phyloP scores from a whole-genome alignment of 2,797 vertebrate genomes.

The Jordanella pulchra region DNA sequence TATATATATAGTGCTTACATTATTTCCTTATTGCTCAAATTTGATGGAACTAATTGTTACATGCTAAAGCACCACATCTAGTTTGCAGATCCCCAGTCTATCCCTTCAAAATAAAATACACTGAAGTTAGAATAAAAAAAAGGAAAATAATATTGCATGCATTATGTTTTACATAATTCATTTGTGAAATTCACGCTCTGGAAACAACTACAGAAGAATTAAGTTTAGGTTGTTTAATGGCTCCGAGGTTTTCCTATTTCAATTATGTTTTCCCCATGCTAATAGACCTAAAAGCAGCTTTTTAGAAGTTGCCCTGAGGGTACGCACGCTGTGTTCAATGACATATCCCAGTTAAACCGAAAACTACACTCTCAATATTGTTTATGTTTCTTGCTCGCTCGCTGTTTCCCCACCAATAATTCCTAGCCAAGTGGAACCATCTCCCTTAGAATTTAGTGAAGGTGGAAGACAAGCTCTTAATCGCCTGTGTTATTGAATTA shows the following conservation, averaged over 20 bases:
- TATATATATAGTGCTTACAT: not conserved
- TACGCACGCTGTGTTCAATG: slow-evolving; percentile 54
- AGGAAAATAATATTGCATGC: not conserved
- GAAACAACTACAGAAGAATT: slow-evolving; percentile 35
- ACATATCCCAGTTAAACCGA: slow-evolving; percentile 60
- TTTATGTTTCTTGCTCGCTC: slow-evolving; percentile 55
- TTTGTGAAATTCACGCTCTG: slow-evolving; percentile 27
- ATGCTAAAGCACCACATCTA: not conserved
- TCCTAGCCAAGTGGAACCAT: slow-evolving; percentile 73
- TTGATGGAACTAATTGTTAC: not conserved
- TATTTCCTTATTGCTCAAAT: not conserved
- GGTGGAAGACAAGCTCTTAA: slow-evolving; percentile 80
- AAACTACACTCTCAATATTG: slow-evolving; percentile 62
- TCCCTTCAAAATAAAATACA: not conserved
- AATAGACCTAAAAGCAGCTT: slow-evolving; percentile 43
- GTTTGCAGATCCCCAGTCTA: not conserved
- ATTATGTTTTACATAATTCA: slow-evolving; percentile 17
- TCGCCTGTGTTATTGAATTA: slow-evolving; percentile 80
- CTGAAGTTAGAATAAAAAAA: not conserved
- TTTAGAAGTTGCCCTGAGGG: slow-evolving; percentile 56
- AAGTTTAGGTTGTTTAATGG: slow-evolving; percentile 47
- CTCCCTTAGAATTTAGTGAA: slow-evolving; percentile 71
- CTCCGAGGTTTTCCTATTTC: slow-evolving; percentile 37
- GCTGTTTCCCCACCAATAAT: slow-evolving; percentile 66
- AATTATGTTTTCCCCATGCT: slow-evolving; percentile 28